A percentile compares a stretch with the other conserved stretches of the same genome.
Evolutionary conservation across 2,113 vertebrate genomes (phyloP).

Genomic region (Odontesthes bonariensis): DNA sequence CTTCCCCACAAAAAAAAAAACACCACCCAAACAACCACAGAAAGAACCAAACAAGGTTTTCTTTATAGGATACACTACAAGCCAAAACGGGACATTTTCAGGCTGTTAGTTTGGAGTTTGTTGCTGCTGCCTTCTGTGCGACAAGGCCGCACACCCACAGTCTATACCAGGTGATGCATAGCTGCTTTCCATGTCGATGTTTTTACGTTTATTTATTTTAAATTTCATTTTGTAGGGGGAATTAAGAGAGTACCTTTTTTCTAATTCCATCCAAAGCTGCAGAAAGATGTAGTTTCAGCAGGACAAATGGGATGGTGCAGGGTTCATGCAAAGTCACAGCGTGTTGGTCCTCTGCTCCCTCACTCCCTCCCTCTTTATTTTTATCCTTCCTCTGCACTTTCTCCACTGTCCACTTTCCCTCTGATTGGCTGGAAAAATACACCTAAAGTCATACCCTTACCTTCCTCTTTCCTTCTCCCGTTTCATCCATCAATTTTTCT

Average conservation of each 20-base stretch:
- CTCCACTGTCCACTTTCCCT: slow-evolving; percentile 6
- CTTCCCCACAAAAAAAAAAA: neutral
- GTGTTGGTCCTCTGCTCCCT: slow-evolving; percentile 8
- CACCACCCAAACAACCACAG: too few species aligned
- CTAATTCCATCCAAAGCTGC: neutral
- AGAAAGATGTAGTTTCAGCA: neutral
- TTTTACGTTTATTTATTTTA: too few species aligned
- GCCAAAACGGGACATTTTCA: neutral
- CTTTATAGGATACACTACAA: too few species aligned
- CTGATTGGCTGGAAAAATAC: neutral
- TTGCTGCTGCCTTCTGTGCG: too few species aligned
- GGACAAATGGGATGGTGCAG: slow-evolving; percentile 14
- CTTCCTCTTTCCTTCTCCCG: neutral
- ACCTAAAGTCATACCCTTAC: neutral
- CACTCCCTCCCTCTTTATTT: slow-evolving; percentile 10
- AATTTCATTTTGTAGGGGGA: neutral
- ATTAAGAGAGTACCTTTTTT: neutral
- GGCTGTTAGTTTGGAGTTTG: neutral
- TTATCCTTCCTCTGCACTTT: slow-evolving; percentile 25
- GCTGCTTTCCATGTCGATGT: neutral
- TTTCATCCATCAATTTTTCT: neutral
- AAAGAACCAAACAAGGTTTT: neutral
- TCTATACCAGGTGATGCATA: neutral
- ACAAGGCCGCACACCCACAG: too few species aligned
- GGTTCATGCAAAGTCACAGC: slow-evolving; percentile 31